phyloP scores from a whole-genome alignment of 2,888 invertebrate species.

The Clusia tigrina region DNA sequence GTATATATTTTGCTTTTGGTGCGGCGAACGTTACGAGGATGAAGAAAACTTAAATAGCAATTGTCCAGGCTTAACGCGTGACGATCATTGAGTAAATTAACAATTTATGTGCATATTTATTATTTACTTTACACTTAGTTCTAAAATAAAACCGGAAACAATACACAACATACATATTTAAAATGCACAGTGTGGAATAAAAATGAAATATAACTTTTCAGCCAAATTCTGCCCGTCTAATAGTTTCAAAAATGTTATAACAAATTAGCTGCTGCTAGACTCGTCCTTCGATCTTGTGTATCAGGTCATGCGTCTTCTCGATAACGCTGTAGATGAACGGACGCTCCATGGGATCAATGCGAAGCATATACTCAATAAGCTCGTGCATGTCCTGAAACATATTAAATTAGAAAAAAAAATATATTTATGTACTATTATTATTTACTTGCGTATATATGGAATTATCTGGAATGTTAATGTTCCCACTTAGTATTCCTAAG shows the following conservation, averaged over 20 bases:
- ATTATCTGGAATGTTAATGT: conserved; percentile 74
- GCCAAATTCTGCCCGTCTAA: neutral
- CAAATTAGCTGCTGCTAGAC: conserved; percentile 41
- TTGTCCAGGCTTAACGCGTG: conserved; percentile 74
- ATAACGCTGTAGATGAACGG: conserved; percentile 80
- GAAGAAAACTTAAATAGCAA: conserved; percentile 69
- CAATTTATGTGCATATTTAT: neutral
- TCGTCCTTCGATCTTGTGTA: conserved; percentile 68
- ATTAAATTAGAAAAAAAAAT: conserved; percentile 38
- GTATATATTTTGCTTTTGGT: conserved; percentile 82
- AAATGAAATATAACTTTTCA: neutral
- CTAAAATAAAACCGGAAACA: conserved; percentile 11
- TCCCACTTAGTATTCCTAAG: conserved; percentile 81
- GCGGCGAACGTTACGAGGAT: conserved; percentile 74
- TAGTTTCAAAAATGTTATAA: conserved; percentile 39
- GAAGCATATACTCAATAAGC: conserved; percentile 74
- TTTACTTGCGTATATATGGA: conserved; percentile 69
- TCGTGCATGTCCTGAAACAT: conserved; percentile 74
- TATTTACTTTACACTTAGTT: conserved; percentile 12
- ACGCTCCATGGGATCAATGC: conserved; percentile 78
- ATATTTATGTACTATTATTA: conserved; percentile 9
- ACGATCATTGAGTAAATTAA: conserved; percentile 67
- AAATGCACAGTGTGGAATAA: neutral
- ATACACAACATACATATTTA: neutral
- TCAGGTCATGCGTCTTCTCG: conserved; percentile 69